Base-by-base conservation (phyloP, 2,113 vertebrate genomes). In the Psettodes erumei region DNA sequence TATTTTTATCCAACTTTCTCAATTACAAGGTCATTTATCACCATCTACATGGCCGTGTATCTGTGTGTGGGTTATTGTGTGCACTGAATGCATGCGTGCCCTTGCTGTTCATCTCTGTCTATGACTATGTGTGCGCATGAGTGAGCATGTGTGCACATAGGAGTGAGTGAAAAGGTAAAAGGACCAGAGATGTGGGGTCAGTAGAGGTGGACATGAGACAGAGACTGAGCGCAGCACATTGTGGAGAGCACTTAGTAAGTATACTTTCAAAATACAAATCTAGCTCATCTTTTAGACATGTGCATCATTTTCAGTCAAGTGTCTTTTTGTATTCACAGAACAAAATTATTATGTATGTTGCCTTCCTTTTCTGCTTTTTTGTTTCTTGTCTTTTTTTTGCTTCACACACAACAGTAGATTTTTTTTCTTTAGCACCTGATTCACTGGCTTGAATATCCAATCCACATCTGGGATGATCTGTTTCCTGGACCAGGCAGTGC, bases 101-200 rank as follows among this genome's bases (percentile, higher is more conserved):
- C 66, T 35, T 72, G 71, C 4, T 75, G 59, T 66, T 42, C 48
- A 4, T 53, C 37, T 72, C 47, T 79, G 37, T 53, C 27, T 27
- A 61, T 84, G 82, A 48, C 25, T 47, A 65, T 84, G 65, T 83
- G 75, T 74, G 71, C 73, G 81, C 84, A 69, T 86, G 85, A 73
- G 69, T 64, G 85, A 60, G 72, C 71, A 63, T 77, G 79, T 78
- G 75, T 77, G 62, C 60, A 32, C 45, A 76, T 62, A 35, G 85
- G 75, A 63, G 68, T 38, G 32, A 72, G 32, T 68, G 77, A 75
- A 77, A 76, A 76, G 72, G 65, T 80, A 74, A 73, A 65, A 71
- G 76, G 27, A 82, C 59, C 23, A 58, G 75, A 76, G 71, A 67
- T 70, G 50, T 45, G 62, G 27, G 69, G 73, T 71, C 80, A 74